phyloP scores from a whole-genome alignment of 2,797 vertebrate species.

The Helarctos malayanus region DNA sequence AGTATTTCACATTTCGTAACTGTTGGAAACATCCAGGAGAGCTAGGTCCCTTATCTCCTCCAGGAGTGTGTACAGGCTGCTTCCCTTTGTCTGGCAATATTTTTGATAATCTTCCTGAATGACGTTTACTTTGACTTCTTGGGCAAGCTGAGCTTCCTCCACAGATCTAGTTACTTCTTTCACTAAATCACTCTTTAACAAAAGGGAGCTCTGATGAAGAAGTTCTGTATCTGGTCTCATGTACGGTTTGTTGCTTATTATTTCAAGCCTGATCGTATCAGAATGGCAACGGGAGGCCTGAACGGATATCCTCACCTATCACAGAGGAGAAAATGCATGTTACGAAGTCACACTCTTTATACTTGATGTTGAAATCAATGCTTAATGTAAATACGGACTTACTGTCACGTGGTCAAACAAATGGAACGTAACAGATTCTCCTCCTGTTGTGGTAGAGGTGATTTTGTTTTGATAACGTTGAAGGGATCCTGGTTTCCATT shows the following conservation, averaged over 20 bases:
- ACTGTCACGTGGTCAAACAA: conserved; percentile 97
- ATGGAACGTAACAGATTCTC: conserved; percentile 91
- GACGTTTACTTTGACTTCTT: conserved; percentile 80
- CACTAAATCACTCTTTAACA: conserved; percentile 88
- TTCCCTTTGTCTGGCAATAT: conserved; percentile 93
- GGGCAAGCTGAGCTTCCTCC: conserved; percentile 91
- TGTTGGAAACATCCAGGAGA: conserved; percentile 90
- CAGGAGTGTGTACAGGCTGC: conserved; percentile 94
- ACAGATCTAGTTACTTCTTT: conserved; percentile 94
- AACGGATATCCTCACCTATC: conserved; percentile 94
- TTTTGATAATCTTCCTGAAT: conserved; percentile 91
- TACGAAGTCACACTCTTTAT: not conserved
- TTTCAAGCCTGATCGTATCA: conserved; percentile 91
- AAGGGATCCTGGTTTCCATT: conserved; percentile 94
- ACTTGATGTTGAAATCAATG: not conserved
- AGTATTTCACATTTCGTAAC: conserved; percentile 66
- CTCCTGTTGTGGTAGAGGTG: conserved; percentile 89
- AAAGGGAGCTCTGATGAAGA: conserved; percentile 47
- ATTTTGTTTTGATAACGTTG: conserved; percentile 91
- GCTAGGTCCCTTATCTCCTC: conserved; percentile 96
- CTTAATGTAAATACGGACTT: conserved; percentile 84
- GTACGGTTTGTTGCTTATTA: conserved; percentile 91
- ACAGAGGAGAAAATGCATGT: not conserved
- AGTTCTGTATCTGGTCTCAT: not conserved
- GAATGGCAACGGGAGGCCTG: conserved; percentile 92